Conservation (phyloP, 2,113 vertebrate species). For the Reinhardtius hippoglossoides region DNA sequence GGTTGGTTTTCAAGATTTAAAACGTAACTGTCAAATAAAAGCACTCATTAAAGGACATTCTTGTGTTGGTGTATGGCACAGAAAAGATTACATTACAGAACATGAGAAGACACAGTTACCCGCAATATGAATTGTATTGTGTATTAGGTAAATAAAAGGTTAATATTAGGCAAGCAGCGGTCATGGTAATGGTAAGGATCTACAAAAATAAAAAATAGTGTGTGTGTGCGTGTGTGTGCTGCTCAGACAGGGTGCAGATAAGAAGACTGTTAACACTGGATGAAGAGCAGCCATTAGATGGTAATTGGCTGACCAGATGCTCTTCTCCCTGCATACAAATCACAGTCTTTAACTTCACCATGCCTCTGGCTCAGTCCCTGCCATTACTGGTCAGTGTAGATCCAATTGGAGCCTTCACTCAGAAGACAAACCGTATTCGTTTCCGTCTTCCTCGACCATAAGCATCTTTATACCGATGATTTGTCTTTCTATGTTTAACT, state of each 20-base stretch:
- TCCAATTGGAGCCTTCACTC: constrained; percentile 33
- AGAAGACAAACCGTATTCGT: constrained; percentile 13
- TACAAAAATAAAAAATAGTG: neutral
- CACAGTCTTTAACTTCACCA: constrained; percentile 62
- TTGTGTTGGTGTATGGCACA: too few relatives aligned
- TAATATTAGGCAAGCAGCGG: too few relatives aligned
- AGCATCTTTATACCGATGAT: neutral
- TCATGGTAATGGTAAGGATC: too few relatives aligned
- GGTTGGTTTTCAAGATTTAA: too few relatives aligned
- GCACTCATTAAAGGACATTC: too few relatives aligned
- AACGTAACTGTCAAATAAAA: too few relatives aligned
- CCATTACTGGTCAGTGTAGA: constrained; percentile 38
- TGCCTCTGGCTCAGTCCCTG: constrained; percentile 36
- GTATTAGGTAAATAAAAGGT: too few relatives aligned
- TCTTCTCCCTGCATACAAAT: constrained; percentile 69
- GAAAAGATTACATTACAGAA: too few relatives aligned
- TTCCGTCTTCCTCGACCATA: neutral
- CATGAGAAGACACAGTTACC: neutral
- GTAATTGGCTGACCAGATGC: constrained; percentile 73
- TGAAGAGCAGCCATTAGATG: constrained; percentile 68
- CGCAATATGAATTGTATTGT: too few relatives aligned
- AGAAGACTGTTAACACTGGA: constrained; percentile 63
- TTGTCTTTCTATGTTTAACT: neutral
- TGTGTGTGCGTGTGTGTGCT: neutral
- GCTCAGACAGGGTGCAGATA: constrained; percentile 47